A percentile compares a stretch with the other conserved stretches of the same genome.
phyloP scores from a whole-genome alignment of 2,888 invertebrate species.

The Euzetes globulus region DNA sequence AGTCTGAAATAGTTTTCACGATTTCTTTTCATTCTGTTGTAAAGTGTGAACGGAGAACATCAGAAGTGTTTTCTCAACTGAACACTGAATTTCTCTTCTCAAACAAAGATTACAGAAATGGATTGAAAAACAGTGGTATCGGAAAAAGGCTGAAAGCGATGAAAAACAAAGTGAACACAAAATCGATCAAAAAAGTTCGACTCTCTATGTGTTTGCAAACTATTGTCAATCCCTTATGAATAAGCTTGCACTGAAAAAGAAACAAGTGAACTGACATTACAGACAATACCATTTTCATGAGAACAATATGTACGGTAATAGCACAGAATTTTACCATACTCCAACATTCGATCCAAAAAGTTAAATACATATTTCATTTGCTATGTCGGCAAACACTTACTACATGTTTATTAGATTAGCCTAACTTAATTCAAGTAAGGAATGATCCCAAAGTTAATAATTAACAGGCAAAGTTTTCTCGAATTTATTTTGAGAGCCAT shows the following conservation, averaged over 20 bases:
- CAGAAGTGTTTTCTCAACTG: neutral
- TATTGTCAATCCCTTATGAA: conserved; percentile 14
- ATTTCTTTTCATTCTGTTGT: neutral
- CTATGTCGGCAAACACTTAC: too few species aligned
- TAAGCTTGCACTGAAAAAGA: neutral
- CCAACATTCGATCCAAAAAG: too few species aligned
- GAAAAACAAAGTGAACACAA: conserved; percentile 11
- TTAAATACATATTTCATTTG: too few species aligned
- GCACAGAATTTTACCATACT: too few species aligned
- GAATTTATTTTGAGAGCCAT: too few species aligned
- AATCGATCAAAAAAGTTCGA: conserved; percentile 5
- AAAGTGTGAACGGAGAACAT: neutral
- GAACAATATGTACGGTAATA: too few species aligned
- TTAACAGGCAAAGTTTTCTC: too few species aligned
- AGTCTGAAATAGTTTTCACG: neutral
- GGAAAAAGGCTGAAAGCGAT: conserved; percentile 5
- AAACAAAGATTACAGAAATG: conserved; percentile 2
- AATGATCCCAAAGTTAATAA: too few species aligned
- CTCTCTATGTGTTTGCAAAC: neutral
- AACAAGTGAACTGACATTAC: too few species aligned
- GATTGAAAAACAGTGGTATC: conserved; percentile 4
- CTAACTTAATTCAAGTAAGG: too few species aligned
- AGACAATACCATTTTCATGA: too few species aligned
- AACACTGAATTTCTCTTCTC: neutral
- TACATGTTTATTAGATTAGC: too few species aligned